A percentile compares a stretch with the other conserved stretches of the same genome.
Evolutionary conservation across 2,113 vertebrate genomes (phyloP).

Genomic region (Carassius auratus): DNA sequence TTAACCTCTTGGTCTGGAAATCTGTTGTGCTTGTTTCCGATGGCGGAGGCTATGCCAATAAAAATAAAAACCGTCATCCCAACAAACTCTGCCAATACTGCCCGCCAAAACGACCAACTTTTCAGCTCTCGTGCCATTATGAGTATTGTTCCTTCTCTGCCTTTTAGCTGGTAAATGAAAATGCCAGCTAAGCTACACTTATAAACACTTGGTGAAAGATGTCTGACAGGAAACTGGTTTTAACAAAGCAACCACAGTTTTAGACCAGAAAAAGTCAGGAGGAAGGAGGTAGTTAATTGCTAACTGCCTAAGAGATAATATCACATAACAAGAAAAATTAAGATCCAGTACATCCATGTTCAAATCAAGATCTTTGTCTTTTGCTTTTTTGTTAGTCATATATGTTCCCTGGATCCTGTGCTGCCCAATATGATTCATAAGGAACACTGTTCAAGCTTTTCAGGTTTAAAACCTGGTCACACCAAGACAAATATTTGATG

Average conservation of each 20-base stretch:
- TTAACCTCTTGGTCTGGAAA: constrained; percentile 80
- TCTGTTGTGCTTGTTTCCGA: constrained; percentile 71
- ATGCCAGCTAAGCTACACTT: constrained; percentile 74
- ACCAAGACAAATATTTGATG: background rate
- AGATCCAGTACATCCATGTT: background rate
- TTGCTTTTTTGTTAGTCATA: background rate
- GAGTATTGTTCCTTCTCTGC: constrained; percentile 62
- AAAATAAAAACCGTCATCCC: constrained; percentile 85
- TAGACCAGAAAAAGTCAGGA: background rate
- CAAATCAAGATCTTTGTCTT: background rate
- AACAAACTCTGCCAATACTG: constrained; percentile 81
- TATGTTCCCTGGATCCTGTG: background rate
- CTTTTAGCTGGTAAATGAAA: constrained; percentile 57
- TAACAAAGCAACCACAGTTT: constrained; percentile 41
- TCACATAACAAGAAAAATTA: background rate
- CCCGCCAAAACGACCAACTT: constrained; percentile 83
- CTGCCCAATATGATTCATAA: background rate
- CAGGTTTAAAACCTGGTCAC: background rate
- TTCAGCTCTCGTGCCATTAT: constrained; percentile 82
- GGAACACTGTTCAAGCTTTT: background rate
- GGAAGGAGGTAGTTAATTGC: background rate
- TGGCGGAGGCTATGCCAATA: constrained; percentile 79
- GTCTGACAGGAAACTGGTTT: constrained; percentile 45
- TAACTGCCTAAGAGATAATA: background rate
- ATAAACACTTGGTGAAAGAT: constrained; percentile 66